Conservation (phyloP, 1,140 invertebrate genomes). For the Kradibia gibbosae region DNA sequence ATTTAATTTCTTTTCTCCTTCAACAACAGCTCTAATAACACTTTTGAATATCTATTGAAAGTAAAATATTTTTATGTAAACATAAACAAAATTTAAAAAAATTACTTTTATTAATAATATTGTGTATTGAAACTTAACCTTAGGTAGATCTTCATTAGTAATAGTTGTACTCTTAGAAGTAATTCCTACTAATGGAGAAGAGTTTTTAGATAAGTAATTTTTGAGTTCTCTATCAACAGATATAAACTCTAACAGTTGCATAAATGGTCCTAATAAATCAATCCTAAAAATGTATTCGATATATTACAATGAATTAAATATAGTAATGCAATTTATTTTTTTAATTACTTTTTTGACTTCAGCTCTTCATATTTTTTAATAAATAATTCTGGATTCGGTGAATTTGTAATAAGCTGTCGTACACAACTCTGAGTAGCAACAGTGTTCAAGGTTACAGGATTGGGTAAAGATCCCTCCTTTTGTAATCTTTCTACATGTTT, state of each 20-base stretch:
- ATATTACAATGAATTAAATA: not conserved
- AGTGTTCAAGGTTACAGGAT: conserved; percentile 57
- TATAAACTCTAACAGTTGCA: conserved; percentile 72
- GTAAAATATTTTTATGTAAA: conserved; percentile 37
- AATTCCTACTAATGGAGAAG: conserved; percentile 50
- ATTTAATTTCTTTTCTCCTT: conserved; percentile 66
- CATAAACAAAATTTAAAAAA: conserved; percentile 40
- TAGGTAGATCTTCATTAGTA: conserved; percentile 73
- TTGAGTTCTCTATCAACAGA: conserved; percentile 71
- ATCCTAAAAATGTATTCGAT: conserved; percentile 64
- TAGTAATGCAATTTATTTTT: not conserved
- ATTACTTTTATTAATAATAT: conserved; percentile 47
- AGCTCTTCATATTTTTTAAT: conserved; percentile 73
- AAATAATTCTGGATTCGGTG: conserved; percentile 68
- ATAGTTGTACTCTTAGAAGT: conserved; percentile 60
- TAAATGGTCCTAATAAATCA: conserved; percentile 71
- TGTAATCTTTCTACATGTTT: conserved; percentile 72
- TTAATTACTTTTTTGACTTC: conserved; percentile 71
- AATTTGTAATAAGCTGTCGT: conserved; percentile 67
- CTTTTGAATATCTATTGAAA: conserved; percentile 65
- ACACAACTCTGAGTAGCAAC: conserved; percentile 67
- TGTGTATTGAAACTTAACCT: conserved; percentile 60
- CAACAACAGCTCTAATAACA: conserved; percentile 66
- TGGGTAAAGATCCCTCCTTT: conserved; percentile 61
- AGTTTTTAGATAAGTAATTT: conserved; percentile 66